Evolutionary conservation across 2,797 vertebrate genomes (phyloP), one percentile per base, ranked within the genome.

Genomic region (Crax fasciolata): DNA sequence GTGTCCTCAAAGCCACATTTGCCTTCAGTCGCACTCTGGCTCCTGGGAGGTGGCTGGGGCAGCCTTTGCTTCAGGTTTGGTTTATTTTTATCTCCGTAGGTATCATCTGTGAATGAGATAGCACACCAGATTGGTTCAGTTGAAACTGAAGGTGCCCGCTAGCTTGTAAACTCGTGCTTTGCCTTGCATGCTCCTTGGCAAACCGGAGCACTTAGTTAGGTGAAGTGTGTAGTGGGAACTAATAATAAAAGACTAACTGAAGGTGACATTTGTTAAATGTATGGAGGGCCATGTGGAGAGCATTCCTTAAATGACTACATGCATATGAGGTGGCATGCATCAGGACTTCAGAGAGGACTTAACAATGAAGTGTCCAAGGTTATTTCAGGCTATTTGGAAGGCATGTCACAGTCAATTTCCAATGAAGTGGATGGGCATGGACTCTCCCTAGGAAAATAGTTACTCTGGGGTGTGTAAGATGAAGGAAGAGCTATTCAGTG

Each of bases 371-470:
- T 3, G 12, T 15, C 11, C 9, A 2, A 28, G 19, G 25, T 8
- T n/a, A 46, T 28, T 9, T 7, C 8, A 0, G 48, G 41, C 20
- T 7, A 18, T n/a, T n/a, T 2, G n/a, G 66, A 24, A 48, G 46
- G 74, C 61, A 13, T 43, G 39, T 41, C 7, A 10, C 65, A 24
- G 14, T 14, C 24, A 2, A 0, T 46, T 52, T 25, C 35, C 13
- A 0, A 2, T 2, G 51, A 2, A 21, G 11, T 0, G 28, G 44
- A 10, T 6, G 66, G 44, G 20, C 5, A 1, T 6, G 49, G 24
- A 6, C 6, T 19, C 21, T n/a, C 59, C 71, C 46, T 4, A 5
- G 59, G 72, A 19, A 23, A 24, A 27, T 20, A 28, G 43, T 43
- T 10, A 3, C 14, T 5, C 15, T 9, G 13, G 43, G 79, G 38